These are phyloP conservation scores for Macquaria ambigua DNA, from an alignment of 2,113 vertebrate species.

Conservation along the genomic window DNA sequence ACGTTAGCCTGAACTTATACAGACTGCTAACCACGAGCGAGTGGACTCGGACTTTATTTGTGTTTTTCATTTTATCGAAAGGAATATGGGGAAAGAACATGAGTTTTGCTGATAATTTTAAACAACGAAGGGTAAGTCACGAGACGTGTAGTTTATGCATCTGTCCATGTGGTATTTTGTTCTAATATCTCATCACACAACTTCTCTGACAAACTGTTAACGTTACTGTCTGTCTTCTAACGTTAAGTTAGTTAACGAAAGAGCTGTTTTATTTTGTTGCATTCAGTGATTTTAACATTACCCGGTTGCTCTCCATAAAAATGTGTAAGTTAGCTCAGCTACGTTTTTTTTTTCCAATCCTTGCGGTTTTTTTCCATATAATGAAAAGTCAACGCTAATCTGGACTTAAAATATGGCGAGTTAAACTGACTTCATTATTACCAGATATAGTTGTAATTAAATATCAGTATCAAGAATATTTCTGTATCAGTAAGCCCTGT, in stretches of 20 bases:
- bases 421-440: neutral
- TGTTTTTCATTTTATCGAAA: conserved; percentile 25
- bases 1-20: conserved; percentile 5
- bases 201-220: neutral
- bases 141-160: neutral
- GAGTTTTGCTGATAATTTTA: neutral
- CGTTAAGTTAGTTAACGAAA: neutral
- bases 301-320: neutral
- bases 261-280: neutral
- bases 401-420: neutral
- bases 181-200: neutral
- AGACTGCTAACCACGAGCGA: conserved; percentile 18
- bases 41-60: conserved; percentile 25
- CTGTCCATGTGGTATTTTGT: neutral
- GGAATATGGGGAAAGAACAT: conserved; percentile 8
- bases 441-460: neutral
- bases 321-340: neutral
- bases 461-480: neutral
- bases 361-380: neutral
- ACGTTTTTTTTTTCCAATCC: neutral
- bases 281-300: neutral
- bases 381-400: neutral
- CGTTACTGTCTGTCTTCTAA: neutral
- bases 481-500: neutral
- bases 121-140: conserved; percentile 50